Base-by-base conservation (phyloP, 2,888 invertebrate genomes). In the Lypha dubia region DNA sequence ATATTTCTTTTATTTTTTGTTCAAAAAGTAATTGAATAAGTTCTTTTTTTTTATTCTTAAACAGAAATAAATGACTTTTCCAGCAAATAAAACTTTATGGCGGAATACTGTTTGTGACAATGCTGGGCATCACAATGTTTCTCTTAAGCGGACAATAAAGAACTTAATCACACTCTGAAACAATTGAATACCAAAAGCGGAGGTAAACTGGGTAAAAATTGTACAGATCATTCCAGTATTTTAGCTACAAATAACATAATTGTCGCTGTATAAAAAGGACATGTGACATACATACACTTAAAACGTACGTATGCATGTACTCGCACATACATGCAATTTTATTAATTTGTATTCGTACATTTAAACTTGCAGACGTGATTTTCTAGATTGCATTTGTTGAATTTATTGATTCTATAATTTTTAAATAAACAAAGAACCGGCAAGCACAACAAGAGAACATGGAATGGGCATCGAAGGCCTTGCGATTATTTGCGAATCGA, bases 101-200 rank as follows among this genome's bases (percentile, higher is more conserved):
- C 32, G 58, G 35, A 68, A 60, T 28, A 67, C 17, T 60, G 58
- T 38, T 28, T 2, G 28, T 58, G 63, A 44, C 68, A 77, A 60
- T 20, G 49, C 1, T 70, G 68, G 60, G 68, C 68, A 70, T 51
- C n/a, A n/a, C 51, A 20, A 32, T 32, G 11, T 22, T 20, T 49
- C 8, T 38, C 24, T 68, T 35, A 32, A 63, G 35, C 7, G 20
- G 22, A 41, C 13, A 35, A 58, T 32, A 32, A 46, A 74, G 51
- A 62, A 51, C 49, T 46, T 46, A 79, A 79, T 76, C 46, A 56
- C 46, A 5, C 28, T 4, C 56, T 24, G 24, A 65, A 65, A 74
- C 80, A 81, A 81, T 81, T 75, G 51, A 35, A 22, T 62, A n/a
- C 80, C 74, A 68, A 62, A 81, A 74, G 56, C 68, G 80, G 80